Percentiles rank a stretch among this genome's conserved stretches.
Evolutionary conservation across 1,140 invertebrate species (phyloP).

Genomic region (Pantala flavescens): DNA sequence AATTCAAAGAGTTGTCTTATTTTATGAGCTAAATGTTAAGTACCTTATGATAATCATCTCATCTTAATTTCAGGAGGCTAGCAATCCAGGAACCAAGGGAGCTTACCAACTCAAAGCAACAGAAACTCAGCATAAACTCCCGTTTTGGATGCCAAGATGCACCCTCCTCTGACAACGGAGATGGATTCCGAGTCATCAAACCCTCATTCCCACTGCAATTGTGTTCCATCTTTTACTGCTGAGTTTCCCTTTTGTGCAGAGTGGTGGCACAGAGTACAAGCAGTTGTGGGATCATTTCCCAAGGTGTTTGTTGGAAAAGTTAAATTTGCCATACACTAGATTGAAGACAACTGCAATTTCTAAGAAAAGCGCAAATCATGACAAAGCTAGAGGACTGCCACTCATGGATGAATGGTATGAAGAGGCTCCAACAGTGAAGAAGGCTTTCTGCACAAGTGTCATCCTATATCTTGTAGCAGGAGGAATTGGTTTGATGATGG

Average conservation of each 20-base stretch:
- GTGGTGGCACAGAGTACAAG: background rate
- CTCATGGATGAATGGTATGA: too few relatives aligned
- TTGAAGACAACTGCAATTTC: background rate
- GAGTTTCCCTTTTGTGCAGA: background rate
- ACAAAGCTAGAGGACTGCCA: too few relatives aligned
- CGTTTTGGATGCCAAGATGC: constrained; percentile 61
- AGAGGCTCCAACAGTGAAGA: background rate
- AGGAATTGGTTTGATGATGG: background rate
- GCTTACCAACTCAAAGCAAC: constrained; percentile 56
- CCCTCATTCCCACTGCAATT: constrained; percentile 3
- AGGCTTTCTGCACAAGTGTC: background rate
- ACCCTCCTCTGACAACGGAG: constrained; percentile 53
- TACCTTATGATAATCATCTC: too few relatives aligned
- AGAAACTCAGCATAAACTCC: constrained; percentile 59
- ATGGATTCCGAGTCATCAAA: background rate
- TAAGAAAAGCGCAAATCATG: too few relatives aligned
- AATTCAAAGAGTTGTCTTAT: too few relatives aligned
- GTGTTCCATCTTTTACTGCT: background rate
- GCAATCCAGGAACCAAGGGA: constrained; percentile 60
- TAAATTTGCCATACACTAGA: background rate
- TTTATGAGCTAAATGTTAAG: too few relatives aligned
- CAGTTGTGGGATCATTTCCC: background rate
- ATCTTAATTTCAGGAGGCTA: constrained; percentile 51
- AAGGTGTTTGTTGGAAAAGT: background rate
- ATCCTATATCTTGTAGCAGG: background rate